These are phyloP conservation scores for Seladonia tumulorum DNA, from an alignment of 2,888 invertebrate genomes.

Conservation along the genomic window DNA sequence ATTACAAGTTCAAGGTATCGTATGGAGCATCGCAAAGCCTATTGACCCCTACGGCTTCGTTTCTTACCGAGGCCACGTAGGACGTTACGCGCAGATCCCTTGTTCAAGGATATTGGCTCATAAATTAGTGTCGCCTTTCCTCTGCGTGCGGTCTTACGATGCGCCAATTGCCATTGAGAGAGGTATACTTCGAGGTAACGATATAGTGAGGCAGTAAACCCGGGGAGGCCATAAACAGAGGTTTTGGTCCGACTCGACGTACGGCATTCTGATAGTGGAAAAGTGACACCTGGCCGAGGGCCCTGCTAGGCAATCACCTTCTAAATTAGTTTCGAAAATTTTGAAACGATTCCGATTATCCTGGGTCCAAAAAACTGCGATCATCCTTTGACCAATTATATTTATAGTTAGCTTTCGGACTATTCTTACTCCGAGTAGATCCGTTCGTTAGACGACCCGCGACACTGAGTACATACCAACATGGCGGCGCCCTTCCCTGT, in stretches of 20 bases:
- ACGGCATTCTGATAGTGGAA: background rate
- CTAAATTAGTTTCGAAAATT: background rate
- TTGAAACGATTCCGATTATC: background rate
- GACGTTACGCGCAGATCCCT: slow-evolving; percentile 12
- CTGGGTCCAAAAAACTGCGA: background rate
- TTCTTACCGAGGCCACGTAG: slow-evolving; percentile 3
- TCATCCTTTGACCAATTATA: background rate
- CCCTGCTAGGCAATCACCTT: background rate
- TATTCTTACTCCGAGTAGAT: no score
- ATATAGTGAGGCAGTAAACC: slow-evolving; percentile 11
- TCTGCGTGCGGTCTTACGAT: slow-evolving; percentile 17
- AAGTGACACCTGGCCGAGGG: background rate
- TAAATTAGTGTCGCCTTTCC: slow-evolving; percentile 19
- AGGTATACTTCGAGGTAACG: slow-evolving; percentile 11
- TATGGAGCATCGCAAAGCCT: background rate
- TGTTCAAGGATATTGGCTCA: slow-evolving; percentile 17
- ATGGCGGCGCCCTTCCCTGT: no score
- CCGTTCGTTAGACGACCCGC: no score
- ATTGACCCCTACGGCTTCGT: background rate
- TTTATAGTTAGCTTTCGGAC: no score
- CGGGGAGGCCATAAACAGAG: background rate
- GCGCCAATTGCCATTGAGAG: slow-evolving; percentile 19
- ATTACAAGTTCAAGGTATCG: background rate
- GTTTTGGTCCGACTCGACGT: slow-evolving; percentile 1
- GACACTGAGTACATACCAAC: no score